These are phyloP conservation scores for Papilio polyxenes DNA, from an alignment of 1,140 invertebrate species.

Conservation along the genomic window DNA sequence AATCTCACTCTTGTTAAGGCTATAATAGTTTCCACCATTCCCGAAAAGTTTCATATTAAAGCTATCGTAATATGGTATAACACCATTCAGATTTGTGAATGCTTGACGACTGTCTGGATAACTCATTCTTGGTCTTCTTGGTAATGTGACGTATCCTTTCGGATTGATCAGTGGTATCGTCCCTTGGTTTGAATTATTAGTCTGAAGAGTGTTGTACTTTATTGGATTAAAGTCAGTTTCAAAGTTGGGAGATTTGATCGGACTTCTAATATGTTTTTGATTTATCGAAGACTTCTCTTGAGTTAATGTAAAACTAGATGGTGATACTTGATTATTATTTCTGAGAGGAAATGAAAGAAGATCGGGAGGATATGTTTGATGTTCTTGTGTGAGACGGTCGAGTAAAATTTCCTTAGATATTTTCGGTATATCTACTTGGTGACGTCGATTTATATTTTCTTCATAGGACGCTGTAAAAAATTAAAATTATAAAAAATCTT, in stretches of 20 bases:
- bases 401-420: conserved; percentile 73
- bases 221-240: conserved; percentile 81
- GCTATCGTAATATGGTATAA: conserved; percentile 91
- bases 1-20: conserved; percentile 84
- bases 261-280: conserved; percentile 65
- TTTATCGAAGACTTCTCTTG: conserved; percentile 62
- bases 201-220: conserved; percentile 84
- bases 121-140: conserved; percentile 87
- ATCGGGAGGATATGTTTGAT: conserved; percentile 87
- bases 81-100: conserved; percentile 79
- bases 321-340: conserved; percentile 82
- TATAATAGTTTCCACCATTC: conserved; percentile 88
- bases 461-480: conserved; percentile 72
- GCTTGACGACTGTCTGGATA: conserved; percentile 83
- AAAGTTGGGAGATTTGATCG: conserved; percentile 80
- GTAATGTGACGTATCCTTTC: conserved; percentile 90
- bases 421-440: conserved; percentile 76
- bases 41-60: conserved; percentile 89
- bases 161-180: conserved; percentile 81
- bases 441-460: conserved; percentile 82
- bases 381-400: conserved; percentile 76
- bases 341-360: conserved; percentile 88
- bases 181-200: conserved; percentile 83
- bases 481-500: neutral
- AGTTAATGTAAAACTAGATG: conserved; percentile 83